These are phyloP conservation scores for Zaprionus obscuricornis DNA, from an alignment of 2,888 invertebrate genomes.

Conservation along the genomic window DNA sequence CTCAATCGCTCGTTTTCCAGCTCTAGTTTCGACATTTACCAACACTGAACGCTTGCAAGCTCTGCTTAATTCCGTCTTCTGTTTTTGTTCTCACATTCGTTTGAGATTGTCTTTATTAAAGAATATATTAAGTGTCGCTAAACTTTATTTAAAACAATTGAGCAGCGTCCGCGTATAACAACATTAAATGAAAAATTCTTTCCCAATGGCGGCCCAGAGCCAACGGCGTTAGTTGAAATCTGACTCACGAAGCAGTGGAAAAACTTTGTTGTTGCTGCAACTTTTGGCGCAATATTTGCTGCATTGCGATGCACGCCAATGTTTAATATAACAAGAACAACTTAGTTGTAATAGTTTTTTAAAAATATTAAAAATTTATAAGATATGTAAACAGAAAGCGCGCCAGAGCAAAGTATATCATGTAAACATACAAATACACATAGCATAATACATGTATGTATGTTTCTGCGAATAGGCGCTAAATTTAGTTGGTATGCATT, in stretches of 20 bases:
- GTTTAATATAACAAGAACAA: no score
- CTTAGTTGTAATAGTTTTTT: no score
- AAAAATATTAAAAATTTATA: no score
- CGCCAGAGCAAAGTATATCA: no score
- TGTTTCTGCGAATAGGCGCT: no score
- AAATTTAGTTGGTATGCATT: no score
- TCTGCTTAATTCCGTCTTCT: slow-evolving; percentile 13
- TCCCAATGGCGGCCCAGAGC: slow-evolving; percentile 6
- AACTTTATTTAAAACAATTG: slow-evolving; percentile 30
- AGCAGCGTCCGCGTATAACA: slow-evolving; percentile 29
- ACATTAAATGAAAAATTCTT: slow-evolving; percentile 13
- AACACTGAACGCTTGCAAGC: no score
- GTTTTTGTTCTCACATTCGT: background rate
- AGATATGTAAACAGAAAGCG: no score
- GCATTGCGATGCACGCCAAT: slow-evolving; percentile 21
- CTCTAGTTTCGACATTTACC: no score
- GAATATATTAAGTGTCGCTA: slow-evolving; percentile 32
- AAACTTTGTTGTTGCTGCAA: slow-evolving; percentile 36
- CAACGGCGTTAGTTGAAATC: slow-evolving; percentile 43
- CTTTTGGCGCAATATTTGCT: slow-evolving; percentile 21
- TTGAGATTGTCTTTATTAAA: slow-evolving; percentile 1
- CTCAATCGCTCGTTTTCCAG: no score
- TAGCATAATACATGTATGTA: no score
- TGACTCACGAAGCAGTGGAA: slow-evolving; percentile 33
- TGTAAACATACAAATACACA: no score